Evolutionary conservation across 2,113 vertebrate genomes (phyloP).

Genomic region (Alouatta palliata): DNA sequence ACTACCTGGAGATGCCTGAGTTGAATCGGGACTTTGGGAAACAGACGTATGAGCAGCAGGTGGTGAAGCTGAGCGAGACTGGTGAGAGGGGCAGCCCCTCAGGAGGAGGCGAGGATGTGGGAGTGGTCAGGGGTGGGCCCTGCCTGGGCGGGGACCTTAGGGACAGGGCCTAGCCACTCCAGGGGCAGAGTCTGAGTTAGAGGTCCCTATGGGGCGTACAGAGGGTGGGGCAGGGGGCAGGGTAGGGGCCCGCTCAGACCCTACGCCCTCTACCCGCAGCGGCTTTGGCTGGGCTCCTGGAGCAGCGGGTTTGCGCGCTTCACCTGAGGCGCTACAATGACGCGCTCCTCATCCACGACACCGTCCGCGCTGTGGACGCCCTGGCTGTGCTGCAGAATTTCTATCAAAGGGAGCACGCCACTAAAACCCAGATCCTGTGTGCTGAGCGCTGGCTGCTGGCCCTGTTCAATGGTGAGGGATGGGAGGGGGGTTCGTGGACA

Average conservation of each 20-base stretch:
- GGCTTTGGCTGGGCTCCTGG: constrained; percentile 71
- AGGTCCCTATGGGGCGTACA: no score
- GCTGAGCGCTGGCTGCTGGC: constrained; percentile 85
- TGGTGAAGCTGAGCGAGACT: constrained; percentile 86
- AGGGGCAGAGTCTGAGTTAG: not conserved
- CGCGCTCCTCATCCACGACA: constrained; percentile 91
- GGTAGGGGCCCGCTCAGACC: not conserved
- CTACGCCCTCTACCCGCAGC: constrained; percentile 75
- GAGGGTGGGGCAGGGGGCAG: not conserved
- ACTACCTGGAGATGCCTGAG: constrained; percentile 65
- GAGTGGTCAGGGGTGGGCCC: no score
- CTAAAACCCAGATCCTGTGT: constrained; percentile 68
- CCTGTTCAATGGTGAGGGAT: constrained; percentile 86
- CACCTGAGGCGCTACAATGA: constrained; percentile 94
- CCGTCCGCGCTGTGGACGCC: constrained; percentile 89
- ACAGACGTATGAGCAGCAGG: constrained; percentile 90
- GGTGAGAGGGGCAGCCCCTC: constrained; percentile 79
- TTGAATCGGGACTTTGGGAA: constrained; percentile 85
- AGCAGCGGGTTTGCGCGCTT: constrained; percentile 84
- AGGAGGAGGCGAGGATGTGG: rapidly evolving
- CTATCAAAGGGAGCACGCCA: constrained; percentile 75
- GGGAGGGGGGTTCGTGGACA: rapidly evolving
- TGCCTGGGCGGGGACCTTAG: rapidly evolving
- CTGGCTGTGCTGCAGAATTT: constrained; percentile 85
- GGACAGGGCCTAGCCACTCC: no score